Evolutionary conservation across 2,888 invertebrate genomes (phyloP).

Genomic region (Cenopis cana): DNA sequence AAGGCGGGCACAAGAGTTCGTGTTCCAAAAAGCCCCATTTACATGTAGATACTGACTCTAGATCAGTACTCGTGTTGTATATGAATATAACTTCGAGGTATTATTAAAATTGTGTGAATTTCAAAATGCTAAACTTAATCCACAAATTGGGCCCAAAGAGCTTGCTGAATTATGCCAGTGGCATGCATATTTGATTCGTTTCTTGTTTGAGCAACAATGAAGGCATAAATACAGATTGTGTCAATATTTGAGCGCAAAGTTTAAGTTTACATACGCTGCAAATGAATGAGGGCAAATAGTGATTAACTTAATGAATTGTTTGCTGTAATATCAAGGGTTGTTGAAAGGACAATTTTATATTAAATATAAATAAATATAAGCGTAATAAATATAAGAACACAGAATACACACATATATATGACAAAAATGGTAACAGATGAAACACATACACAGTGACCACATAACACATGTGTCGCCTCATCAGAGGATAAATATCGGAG

Average conservation of each 20-base stretch:
- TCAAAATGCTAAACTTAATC: background rate
- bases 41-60: too few species aligned
- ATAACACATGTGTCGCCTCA: too few species aligned
- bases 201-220: conserved; percentile 29
- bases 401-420: too few species aligned
- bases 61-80: too few species aligned
- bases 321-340: background rate
- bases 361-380: too few species aligned
- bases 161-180: background rate
- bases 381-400: too few species aligned
- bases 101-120: background rate
- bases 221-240: conserved; percentile 37
- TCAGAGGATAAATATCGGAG: too few species aligned
- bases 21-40: too few species aligned
- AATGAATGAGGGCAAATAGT: conserved; percentile 34
- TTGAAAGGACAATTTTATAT: background rate
- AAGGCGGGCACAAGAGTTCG: too few species aligned
- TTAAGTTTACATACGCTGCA: conserved; percentile 31
- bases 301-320: conserved; percentile 32
- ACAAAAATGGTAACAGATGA: too few species aligned
- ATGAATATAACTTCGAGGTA: too few species aligned
- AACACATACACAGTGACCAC: too few species aligned
- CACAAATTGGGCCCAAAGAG: background rate
- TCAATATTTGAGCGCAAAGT: conserved; percentile 37
- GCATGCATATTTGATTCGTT: conserved; percentile 25